These are phyloP conservation scores for Microctonus brassicae DNA, from an alignment of 2,888 invertebrate genomes.

Conservation along the genomic window DNA sequence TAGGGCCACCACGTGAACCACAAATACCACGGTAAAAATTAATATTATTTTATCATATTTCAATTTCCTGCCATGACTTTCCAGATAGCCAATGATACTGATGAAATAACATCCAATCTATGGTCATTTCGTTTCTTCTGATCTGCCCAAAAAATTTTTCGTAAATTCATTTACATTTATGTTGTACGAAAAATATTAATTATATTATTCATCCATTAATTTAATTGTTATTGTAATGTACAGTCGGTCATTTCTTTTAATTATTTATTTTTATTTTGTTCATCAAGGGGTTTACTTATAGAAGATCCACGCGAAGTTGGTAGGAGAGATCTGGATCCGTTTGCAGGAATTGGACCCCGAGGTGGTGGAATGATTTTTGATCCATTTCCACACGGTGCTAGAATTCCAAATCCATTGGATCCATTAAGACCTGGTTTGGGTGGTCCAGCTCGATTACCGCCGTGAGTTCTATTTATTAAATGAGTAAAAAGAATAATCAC, in stretches of 20 bases:
- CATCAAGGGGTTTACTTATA: conserved; percentile 40
- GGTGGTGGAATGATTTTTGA: conserved; percentile 84
- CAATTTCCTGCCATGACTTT: conserved; percentile 39
- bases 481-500: background rate
- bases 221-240: background rate
- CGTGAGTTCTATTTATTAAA: conserved; percentile 63
- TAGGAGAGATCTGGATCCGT: conserved; percentile 83
- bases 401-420: conserved; percentile 62
- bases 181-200: background rate
- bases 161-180: conserved; percentile 22
- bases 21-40: conserved; percentile 50
- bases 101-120: conserved; percentile 46
- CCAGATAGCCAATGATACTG: conserved; percentile 52
- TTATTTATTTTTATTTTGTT: background rate
- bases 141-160: background rate
- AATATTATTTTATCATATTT: background rate
- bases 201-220: background rate
- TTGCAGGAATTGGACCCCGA: conserved; percentile 71
- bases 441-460: conserved; percentile 74
- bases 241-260: background rate
- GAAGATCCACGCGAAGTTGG: conserved; percentile 72
- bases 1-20: conserved; percentile 42
- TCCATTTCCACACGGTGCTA: conserved; percentile 68
- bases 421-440: conserved; percentile 72
- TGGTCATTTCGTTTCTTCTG: conserved; percentile 19